Evolutionary conservation across 2,113 vertebrate species (phyloP).

Genomic region (Passer domesticus): DNA sequence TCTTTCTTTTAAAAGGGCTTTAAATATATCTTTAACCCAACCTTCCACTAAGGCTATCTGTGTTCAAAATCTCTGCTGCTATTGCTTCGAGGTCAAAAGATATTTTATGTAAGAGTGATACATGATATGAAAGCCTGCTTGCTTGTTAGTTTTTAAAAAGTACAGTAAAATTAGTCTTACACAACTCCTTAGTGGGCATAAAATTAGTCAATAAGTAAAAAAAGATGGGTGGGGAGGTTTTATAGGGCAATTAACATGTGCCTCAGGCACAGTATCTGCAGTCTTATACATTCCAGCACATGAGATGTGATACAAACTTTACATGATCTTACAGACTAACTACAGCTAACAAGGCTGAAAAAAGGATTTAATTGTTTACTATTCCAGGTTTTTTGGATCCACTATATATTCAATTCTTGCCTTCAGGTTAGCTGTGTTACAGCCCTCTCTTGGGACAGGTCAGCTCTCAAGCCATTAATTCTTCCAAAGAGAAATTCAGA

Average conservation of each 20-base stretch:
- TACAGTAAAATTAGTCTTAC: not conserved
- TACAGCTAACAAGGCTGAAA: not conserved
- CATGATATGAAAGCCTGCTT: not conserved
- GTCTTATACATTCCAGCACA: not conserved
- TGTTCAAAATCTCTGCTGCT: not conserved
- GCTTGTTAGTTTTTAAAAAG: not conserved
- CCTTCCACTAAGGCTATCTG: not conserved
- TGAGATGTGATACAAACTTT: not conserved
- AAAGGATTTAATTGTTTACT: not conserved
- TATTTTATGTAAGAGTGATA: not conserved
- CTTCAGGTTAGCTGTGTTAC: not conserved
- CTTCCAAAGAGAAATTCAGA: not conserved
- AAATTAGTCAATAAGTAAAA: constrained; percentile 35
- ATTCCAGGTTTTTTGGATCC: not conserved
- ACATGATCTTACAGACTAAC: not conserved
- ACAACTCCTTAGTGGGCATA: not conserved
- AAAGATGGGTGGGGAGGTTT: constrained; percentile 31
- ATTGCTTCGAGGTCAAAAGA: not conserved
- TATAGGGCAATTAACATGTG: constrained; percentile 15
- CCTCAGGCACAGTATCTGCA: not conserved
- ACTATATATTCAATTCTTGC: not conserved
- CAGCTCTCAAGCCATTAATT: not conserved
- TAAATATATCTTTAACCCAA: not conserved
- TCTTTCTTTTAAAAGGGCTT: not conserved
- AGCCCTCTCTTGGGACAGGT: not conserved